Evolutionary conservation across 2,888 invertebrate species (phyloP).

Genomic region (Phyto melanocephala): DNA sequence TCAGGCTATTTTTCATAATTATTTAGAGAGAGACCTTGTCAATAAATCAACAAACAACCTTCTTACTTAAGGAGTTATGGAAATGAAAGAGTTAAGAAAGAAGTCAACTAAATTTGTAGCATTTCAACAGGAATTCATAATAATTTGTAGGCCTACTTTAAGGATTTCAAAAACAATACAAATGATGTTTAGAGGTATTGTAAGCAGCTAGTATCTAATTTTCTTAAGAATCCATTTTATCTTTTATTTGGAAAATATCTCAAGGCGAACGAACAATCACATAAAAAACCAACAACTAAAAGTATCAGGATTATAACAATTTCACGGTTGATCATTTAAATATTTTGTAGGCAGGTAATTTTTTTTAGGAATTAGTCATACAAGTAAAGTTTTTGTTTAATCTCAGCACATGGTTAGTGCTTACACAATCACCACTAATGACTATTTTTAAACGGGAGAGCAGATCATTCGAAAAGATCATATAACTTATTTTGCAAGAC

Average conservation of each 20-base stretch:
- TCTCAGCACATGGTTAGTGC: background rate
- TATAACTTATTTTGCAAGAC: no score
- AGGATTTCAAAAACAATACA: no score
- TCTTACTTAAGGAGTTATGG: no score
- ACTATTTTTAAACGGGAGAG: background rate
- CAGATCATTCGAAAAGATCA: background rate
- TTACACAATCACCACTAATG: background rate
- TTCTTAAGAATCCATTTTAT: background rate
- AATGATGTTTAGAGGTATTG: background rate
- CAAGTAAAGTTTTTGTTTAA: no score
- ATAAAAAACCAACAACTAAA: no score
- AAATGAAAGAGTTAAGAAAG: background rate
- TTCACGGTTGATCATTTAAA: no score
- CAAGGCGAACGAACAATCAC: no score
- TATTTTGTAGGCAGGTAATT: background rate
- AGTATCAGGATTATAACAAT: no score
- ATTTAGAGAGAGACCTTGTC: no score
- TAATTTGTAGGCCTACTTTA: background rate
- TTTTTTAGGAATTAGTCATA: background rate
- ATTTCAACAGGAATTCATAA: background rate
- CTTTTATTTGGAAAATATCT: no score
- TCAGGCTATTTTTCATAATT: no score
- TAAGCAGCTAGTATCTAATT: background rate
- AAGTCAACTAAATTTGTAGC: background rate
- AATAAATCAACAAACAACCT: no score